These are phyloP conservation scores for Ciona savignyi DNA, from an alignment of 23 tunicate species.

Conservation along the genomic window DNA sequence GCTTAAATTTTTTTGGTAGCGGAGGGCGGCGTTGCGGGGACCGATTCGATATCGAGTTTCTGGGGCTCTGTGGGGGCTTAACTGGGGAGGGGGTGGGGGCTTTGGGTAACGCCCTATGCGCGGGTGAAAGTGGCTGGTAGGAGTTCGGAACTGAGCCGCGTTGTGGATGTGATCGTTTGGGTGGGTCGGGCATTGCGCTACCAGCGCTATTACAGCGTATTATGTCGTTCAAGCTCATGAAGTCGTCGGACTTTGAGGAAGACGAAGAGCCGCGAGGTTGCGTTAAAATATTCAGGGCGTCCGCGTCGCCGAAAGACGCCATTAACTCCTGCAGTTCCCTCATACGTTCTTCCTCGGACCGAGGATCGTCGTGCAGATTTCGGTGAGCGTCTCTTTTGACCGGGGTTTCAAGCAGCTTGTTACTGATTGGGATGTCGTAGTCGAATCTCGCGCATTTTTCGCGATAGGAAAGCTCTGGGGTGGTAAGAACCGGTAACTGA, in stretches of 20 bases:
- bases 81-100: not conserved
- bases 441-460: conserved; percentile 61
- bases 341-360: conserved; percentile 18
- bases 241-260: not conserved
- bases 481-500: not conserved
- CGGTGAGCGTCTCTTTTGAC: not conserved
- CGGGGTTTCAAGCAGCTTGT: not conserved
- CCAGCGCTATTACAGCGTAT: not conserved
- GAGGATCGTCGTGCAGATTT: conserved; percentile 9
- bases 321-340: conserved; percentile 13
- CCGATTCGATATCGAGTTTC: not conserved
- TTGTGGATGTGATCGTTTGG: not conserved
- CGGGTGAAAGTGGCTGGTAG: not conserved
- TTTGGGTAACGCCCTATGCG: not conserved
- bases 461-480: conserved; percentile 45
- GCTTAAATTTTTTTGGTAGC: not conserved
- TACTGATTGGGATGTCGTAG: conserved; percentile 56
- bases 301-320: not conserved
- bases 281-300: not conserved
- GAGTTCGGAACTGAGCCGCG: not conserved
- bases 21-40: not conserved
- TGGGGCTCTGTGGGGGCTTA: not conserved
- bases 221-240: not conserved
- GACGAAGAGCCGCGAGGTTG: not conserved
- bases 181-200: not conserved